Conservation (phyloP, 2,888 invertebrate genomes). For the Erpobdella octoculata region DNA sequence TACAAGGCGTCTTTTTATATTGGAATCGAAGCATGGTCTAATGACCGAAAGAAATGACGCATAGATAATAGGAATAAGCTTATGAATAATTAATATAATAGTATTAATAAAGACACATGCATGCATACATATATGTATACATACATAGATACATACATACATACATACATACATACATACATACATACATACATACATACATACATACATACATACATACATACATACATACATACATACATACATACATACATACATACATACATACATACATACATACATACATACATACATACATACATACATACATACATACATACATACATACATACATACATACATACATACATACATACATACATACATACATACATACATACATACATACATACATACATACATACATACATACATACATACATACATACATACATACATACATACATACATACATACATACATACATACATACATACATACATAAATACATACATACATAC, state of each 20-base stretch:
- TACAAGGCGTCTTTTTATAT: no score
- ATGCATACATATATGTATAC: not conserved
- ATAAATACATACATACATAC: no score
- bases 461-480: not conserved
- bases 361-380: no score
- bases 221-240: constrained; percentile 1
- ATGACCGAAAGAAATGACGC: no score
- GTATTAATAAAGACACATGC: not conserved
- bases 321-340: no score
- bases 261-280: no score
- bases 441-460: not conserved
- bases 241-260: not conserved
- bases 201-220: constrained; percentile 1
- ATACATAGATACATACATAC: not conserved
- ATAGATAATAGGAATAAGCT: no score
- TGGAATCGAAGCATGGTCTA: no score
- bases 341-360: no score
- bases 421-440: not conserved
- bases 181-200: not conserved
- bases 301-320: no score
- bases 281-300: no score
- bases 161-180: not conserved
- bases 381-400: not conserved
- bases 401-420: not conserved
- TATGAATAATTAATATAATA: no score